Evolutionary conservation across 2,888 invertebrate genomes (phyloP), one percentile per base, ranked within the genome.

Genomic region (Orchestes rusci): DNA sequence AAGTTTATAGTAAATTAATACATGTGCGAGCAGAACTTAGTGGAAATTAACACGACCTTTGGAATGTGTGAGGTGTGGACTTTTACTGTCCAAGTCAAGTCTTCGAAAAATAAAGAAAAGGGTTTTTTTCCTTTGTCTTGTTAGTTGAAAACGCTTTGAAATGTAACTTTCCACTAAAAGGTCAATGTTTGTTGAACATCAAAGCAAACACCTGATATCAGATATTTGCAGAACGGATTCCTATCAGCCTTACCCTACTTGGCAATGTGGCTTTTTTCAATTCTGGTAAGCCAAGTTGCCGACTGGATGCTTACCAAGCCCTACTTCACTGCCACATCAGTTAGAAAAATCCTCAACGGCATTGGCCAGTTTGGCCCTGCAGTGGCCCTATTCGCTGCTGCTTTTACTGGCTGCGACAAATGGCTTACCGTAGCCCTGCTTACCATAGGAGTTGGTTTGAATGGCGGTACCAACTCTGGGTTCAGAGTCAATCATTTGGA

Each of bases 221-320:
- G n/a, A n/a, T n/a, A n/a, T n/a, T 48, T 40, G 29, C 72, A 91
- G 81, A 92, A 91, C 67, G 90, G 90, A 13, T 70, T 82, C 56
- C 75, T 90, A 17, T 90, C 90, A 2, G 82, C 91, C 1, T 71
- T 91, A 43, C 92, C 92, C 2, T 92, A 91, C 64, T 70, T 92
- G 48, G 85, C 88, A 54, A 90, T 90, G 89, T 91, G 90, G 90
- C 68, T 90, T 51, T 86, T 89, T 69, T 89, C 89, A 0, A 84
- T 90, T 76, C 73, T 81, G 57, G 81, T 85, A 55, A 86, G 89
- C 27, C 80, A 84, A 58, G 73, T 89, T 18, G 89, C 90, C 13
- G 90, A 91, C 67, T 84, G 82, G 81, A 80, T 91, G 80, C 75
- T 90, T 60, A 80, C 83, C 40, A 80, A 79, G 47, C 79, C 80